Base-by-base conservation (phyloP, 2,888 invertebrate genomes). In the Acheta domesticus region DNA sequence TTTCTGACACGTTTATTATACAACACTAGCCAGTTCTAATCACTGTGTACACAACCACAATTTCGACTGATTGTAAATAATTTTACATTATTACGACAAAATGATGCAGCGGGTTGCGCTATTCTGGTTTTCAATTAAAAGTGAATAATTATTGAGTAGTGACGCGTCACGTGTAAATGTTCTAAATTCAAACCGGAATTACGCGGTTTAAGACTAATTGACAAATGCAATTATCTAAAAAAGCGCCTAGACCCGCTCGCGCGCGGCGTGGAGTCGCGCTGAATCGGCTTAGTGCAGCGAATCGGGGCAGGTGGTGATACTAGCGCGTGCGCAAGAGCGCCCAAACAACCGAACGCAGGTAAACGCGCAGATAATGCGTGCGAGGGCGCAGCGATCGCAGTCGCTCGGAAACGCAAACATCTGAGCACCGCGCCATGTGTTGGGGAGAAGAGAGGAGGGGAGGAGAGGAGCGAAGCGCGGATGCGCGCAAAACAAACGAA, bases 171-270 rank as follows among this genome's bases (percentile, higher is more conserved):
- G 14, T 8, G 14, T 62, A 62, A 62, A 19, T 62, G 62, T 62
- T 62, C 36, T 62, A 62, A 62, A 62, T 62, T 62, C 62, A 62
- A 62, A 62, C 14, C n/a, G 62, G n/a, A 62, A 62, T 62, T 62
- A 62, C 62, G n/a, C 62, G 62, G 16, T 62, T 62, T 62, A 62
- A 62, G n/a, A 19, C 62, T 62, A 62, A 62, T 62, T 62, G 62
- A 62, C 62, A n/a, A 62, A 62, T 62, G 62, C n/a, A 62, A 62
- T 62, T 62, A 62, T 62, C 62, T n/a, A 19, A 62, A 62, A 62
- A 62, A 62, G 14, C 62, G 4, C 62, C 8, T 62, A n/a, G 12
- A 62, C 5, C 5, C n/a, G 16, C 4, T 62, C 62, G 16, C 62
- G 14, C n/a, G 36, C 36, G 4, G 36, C 1, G 36, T 8, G 5